phyloP scores from a whole-genome alignment of 2,113 vertebrate species.

The Callionymus lyra region DNA sequence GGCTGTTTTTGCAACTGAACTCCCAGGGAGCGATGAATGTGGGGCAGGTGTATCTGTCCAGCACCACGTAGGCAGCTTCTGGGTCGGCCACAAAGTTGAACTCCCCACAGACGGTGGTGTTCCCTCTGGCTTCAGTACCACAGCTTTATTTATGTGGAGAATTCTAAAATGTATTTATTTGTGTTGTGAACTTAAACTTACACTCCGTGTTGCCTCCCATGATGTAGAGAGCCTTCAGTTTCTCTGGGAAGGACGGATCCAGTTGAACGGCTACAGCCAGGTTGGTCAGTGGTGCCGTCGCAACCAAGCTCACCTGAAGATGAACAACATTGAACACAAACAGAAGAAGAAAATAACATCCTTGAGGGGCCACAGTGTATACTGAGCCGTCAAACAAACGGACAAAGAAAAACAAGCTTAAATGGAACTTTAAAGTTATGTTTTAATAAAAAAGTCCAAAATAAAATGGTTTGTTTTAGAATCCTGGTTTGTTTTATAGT shows the following conservation, averaged over 20 bases:
- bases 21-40: slow-evolving; percentile 69
- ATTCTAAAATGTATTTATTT: too few species aligned
- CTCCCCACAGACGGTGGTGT: slow-evolving; percentile 60
- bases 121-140: slow-evolving; percentile 54
- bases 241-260: slow-evolving; percentile 55
- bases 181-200: slow-evolving; percentile 11
- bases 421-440: too few species aligned
- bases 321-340: too few species aligned
- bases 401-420: too few species aligned
- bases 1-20: slow-evolving; percentile 51
- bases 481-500: too few species aligned
- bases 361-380: too few species aligned
- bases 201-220: slow-evolving; percentile 69
- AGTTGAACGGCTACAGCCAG: slow-evolving; percentile 63
- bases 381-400: too few species aligned
- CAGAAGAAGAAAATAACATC: too few species aligned
- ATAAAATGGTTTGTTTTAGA: too few species aligned
- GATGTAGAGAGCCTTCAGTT: slow-evolving; percentile 61
- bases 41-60: slow-evolving; percentile 62
- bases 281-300: slow-evolving; percentile 62
- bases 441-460: too few species aligned
- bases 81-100: slow-evolving; percentile 70
- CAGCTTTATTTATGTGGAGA: too few species aligned
- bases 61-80: slow-evolving; percentile 64
- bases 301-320: slow-evolving; percentile 1